Conservation (phyloP, 53 echinoderm and acorn worm genomes). For the Henricia sp. region DNA sequence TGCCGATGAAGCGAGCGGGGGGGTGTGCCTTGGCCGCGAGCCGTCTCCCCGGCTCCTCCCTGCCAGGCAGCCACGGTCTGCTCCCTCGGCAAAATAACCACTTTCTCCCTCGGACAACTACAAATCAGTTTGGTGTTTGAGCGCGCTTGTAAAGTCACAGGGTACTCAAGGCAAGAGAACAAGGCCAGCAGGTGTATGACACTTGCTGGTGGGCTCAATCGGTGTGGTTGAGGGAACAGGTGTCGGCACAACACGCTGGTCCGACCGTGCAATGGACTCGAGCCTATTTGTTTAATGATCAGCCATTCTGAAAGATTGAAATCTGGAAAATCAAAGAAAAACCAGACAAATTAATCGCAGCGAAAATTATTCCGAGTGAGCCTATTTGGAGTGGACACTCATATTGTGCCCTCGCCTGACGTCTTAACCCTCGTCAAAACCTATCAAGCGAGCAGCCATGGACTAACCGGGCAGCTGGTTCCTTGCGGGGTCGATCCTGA, state of each 20-base stretch:
- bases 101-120: slow-evolving; percentile 29
- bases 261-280: not conserved
- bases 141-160: slow-evolving; percentile 46
- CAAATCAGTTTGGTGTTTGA: slow-evolving; percentile 8
- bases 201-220: slow-evolving; percentile 45
- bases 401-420: not conserved
- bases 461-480: slow-evolving; percentile 26
- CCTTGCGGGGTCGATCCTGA: slow-evolving; percentile 7
- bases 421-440: slow-evolving; percentile 4
- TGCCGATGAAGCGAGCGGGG: slow-evolving; percentile 46
- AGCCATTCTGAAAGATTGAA: slow-evolving; percentile 49
- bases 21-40: slow-evolving; percentile 16
- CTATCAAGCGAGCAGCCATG: not conserved
- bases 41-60: slow-evolving; percentile 37
- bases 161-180: slow-evolving; percentile 46
- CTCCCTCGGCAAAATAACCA: slow-evolving; percentile 44
- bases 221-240: slow-evolving; percentile 38
- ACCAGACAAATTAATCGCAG: slow-evolving; percentile 45
- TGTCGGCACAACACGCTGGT: slow-evolving; percentile 2
- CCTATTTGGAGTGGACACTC: slow-evolving; percentile 4
- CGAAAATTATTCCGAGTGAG: slow-evolving; percentile 30
- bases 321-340: slow-evolving; percentile 54
- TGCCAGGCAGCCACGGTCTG: slow-evolving; percentile 33
- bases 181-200: slow-evolving; percentile 47
- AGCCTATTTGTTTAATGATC: slow-evolving; percentile 26